These are phyloP conservation scores for Catharus minimus DNA, from an alignment of 2,113 vertebrate species.

Conservation along the genomic window DNA sequence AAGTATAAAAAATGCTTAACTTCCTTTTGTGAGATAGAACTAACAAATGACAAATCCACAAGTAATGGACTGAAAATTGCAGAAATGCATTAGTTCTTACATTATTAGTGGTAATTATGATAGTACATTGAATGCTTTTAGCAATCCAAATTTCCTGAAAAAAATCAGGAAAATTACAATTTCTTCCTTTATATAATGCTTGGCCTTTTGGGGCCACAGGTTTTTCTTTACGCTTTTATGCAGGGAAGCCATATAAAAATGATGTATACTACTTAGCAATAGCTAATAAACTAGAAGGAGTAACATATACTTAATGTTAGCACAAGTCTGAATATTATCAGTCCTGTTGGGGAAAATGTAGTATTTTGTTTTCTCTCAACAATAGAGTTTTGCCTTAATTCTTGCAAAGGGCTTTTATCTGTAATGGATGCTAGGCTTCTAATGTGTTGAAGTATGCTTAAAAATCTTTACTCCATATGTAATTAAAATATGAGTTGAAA, in stretches of 20 bases:
- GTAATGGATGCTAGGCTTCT: neutral
- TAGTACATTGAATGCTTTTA: slow-evolving; percentile 48
- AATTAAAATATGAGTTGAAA: neutral
- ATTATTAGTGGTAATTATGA: slow-evolving; percentile 58
- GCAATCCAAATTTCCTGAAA: slow-evolving; percentile 5
- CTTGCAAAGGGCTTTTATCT: neutral
- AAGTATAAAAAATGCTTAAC: neutral
- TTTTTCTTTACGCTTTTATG: neutral
- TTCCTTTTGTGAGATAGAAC: slow-evolving; percentile 5
- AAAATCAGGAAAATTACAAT: slow-evolving; percentile 23
- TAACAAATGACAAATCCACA: slow-evolving; percentile 9
- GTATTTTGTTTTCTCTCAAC: neutral
- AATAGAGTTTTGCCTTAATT: neutral
- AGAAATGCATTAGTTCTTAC: slow-evolving; percentile 47
- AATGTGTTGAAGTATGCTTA: neutral
- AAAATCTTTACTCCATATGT: neutral
- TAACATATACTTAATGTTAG: neutral
- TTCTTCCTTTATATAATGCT: slow-evolving; percentile 13
- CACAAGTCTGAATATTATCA: neutral
- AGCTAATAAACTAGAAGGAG: neutral
- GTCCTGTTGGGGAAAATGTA: neutral
- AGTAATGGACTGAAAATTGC: slow-evolving; percentile 59
- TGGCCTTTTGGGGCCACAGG: neutral
- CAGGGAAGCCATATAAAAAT: neutral
- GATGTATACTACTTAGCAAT: neutral